These are phyloP conservation scores for Pangasianodon gigas DNA, from an alignment of 2,113 vertebrate species.

Conservation along the genomic window DNA sequence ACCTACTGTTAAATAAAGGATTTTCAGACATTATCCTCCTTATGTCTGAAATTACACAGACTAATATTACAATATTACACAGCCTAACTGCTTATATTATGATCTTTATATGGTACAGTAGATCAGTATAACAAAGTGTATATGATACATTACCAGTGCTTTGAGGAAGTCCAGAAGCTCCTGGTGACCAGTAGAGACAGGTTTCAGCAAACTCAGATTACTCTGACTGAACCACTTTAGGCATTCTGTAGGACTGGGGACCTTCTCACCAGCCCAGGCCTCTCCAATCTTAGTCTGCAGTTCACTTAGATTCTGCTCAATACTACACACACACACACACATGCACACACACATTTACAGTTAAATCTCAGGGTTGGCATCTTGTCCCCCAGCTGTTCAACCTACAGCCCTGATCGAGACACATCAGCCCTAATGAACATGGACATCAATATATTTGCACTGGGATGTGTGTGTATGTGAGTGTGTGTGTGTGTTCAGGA, in stretches of 20 bases:
- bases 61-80: not conserved
- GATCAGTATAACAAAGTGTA: not conserved
- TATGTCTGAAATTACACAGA: not conserved
- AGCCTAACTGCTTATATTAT: not conserved
- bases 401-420: constrained; percentile 53
- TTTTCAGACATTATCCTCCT: not conserved
- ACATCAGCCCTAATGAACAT: constrained; percentile 74
- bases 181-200: constrained; percentile 71
- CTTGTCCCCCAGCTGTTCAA: constrained; percentile 3
- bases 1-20: not conserved
- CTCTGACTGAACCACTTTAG: constrained; percentile 80
- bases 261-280: constrained; percentile 66
- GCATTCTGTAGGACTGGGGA: constrained; percentile 77
- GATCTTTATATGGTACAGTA: not conserved
- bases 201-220: constrained; percentile 65
- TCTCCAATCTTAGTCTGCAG: constrained; percentile 82
- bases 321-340: constrained; percentile 68
- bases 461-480: constrained; percentile 60
- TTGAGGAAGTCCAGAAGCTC: constrained; percentile 85
- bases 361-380: constrained; percentile 16
- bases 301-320: constrained; percentile 83
- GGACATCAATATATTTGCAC: constrained; percentile 68
- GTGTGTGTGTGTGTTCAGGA: constrained; percentile 54
- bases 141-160: constrained; percentile 81
- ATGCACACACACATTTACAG: constrained; percentile 24